A percentile compares a stretch with the other conserved stretches of the same genome.
phyloP scores from a whole-genome alignment of 2,113 vertebrate species.

The Porphyrio hochstetteri region DNA sequence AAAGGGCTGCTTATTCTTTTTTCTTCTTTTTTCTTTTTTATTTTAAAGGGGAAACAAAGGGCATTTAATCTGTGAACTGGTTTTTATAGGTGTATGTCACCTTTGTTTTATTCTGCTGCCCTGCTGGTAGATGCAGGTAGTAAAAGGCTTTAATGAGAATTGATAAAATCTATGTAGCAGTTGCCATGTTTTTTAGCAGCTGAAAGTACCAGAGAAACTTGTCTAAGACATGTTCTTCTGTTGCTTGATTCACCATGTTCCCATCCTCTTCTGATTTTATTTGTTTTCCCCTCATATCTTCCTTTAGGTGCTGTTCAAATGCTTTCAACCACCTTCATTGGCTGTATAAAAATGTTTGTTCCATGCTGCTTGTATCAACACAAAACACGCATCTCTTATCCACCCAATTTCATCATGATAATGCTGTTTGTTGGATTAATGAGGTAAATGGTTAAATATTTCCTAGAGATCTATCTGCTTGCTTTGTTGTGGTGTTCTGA shows the following conservation, averaged over 20 bases:
- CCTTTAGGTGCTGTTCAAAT: slow-evolving; percentile 90
- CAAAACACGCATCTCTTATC: slow-evolving; percentile 87
- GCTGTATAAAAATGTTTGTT: slow-evolving; percentile 88
- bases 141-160: neutral
- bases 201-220: neutral
- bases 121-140: neutral
- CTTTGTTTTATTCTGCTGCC: neutral
- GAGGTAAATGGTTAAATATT: slow-evolving; percentile 75
- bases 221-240: neutral
- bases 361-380: slow-evolving; percentile 93
- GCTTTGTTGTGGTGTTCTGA: neutral
- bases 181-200: neutral
- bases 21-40: neutral
- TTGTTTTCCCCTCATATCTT: neutral
- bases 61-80: neutral
- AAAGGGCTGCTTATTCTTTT: neutral
- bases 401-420: slow-evolving; percentile 92
- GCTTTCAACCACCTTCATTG: slow-evolving; percentile 94
- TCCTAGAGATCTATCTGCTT: neutral
- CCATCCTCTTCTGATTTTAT: neutral
- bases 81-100: neutral
- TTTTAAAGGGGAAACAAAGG: neutral
- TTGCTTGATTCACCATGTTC: neutral
- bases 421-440: slow-evolving; percentile 97
- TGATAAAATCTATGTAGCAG: neutral